phyloP scores from a whole-genome alignment of 2,797 vertebrate genomes.

The Acipenser ruthenus region DNA sequence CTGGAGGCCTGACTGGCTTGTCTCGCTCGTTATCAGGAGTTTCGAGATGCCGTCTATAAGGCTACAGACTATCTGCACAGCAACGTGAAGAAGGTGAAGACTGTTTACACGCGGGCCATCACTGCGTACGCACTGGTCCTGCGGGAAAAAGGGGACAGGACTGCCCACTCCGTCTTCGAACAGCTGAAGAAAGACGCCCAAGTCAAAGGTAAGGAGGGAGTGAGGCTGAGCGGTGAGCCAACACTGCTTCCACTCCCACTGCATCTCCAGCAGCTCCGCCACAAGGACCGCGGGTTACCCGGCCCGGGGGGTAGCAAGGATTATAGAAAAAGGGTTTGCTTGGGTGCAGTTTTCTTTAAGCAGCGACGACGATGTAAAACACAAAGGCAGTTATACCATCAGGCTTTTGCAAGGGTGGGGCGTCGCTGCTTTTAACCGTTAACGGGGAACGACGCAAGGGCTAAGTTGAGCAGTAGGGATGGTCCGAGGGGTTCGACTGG shows the following conservation, averaged over 20 bases:
- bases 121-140: constrained; percentile 68
- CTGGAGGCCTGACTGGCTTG: not conserved
- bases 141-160: constrained; percentile 34
- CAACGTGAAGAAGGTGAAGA: constrained; percentile 48
- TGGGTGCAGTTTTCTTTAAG: no score
- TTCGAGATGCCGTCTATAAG: constrained; percentile 44
- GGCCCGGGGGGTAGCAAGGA: no score
- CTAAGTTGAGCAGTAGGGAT: no score
- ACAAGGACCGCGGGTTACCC: no score
- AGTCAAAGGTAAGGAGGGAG: constrained; percentile 52
- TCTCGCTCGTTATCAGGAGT: constrained; percentile 46
- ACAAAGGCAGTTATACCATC: no score
- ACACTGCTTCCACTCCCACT: not conserved
- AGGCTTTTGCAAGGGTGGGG: no score
- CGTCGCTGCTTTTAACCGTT: no score
- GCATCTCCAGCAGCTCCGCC: no score
- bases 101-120: constrained; percentile 71
- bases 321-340: no score
- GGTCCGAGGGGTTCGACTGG: no score
- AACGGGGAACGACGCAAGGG: no score
- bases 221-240: not conserved
- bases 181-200: constrained; percentile 56
- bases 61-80: constrained; percentile 60
- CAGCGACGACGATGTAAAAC: no score
- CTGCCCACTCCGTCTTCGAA: constrained; percentile 19